Evolutionary conservation across 2,113 vertebrate species (phyloP), one percentile per base, ranked within the genome.

Genomic region (Phycodurus eques): DNA sequence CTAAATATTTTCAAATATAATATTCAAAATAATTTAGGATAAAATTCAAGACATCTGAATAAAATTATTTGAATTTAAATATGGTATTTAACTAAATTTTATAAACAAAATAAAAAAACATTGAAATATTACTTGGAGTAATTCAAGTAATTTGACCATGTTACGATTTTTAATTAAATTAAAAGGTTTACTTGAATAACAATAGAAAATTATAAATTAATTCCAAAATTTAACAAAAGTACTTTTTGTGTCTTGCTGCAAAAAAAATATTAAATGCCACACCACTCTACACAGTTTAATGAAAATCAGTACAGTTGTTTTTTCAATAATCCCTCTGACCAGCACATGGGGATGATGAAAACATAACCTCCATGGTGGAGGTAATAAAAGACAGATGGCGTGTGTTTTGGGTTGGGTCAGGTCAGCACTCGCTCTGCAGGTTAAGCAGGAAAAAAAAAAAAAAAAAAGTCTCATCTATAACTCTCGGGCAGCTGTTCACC

Each of bases 401-500:
- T n/a, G 39, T 42, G 39, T 42, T 44, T 42, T 65, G 63, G 17
- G 39, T 65, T 20, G 8, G 57, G 19, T 42, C 43, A 46, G 17
- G 63, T 65, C 39, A 43, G 39, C n/a, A 20, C 76, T 75, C 85
- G 73, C 67, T 69, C 76, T 3, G 75, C 80, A 87, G 86, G 87
- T 90, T 88, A 86, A 87, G 35, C 35, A 39, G 82, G 76, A 82
- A 84, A 71, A 79, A 60, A 60, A 59, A 59, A 60, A 59, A 59
- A 57, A 57, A 33, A 60, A 60, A 60, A 33, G 77, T 82, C 83
- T 80, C 89, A 85, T 77, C 74, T 77, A 65, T 88, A 88, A 90
- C 83, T 82, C 71, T 4, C 75, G 14, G 80, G 86, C 90, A 91
- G 89, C 85, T 91, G 90, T 85, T 92, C 82, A 76, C 85, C 80